Evolutionary conservation across 1,140 invertebrate genomes (phyloP).

Genomic region (Trigoniulus corallinus): DNA sequence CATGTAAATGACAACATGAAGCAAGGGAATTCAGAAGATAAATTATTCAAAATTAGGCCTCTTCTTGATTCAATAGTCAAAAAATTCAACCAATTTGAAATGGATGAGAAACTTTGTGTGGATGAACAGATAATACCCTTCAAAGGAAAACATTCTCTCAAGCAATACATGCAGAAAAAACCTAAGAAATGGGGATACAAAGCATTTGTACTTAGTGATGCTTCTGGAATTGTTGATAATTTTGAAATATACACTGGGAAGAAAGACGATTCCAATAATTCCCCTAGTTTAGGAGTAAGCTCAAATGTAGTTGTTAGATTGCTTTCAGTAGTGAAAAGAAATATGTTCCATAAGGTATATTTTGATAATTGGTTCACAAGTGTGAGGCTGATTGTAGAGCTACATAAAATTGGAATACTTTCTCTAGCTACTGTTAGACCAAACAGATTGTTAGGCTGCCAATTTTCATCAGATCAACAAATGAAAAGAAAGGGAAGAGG

Average conservation of each 20-base stretch:
- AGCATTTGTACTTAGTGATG: conserved; percentile 10
- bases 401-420: conserved; percentile 14
- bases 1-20: conserved; percentile 9
- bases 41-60: conserved; percentile 4
- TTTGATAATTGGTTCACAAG: conserved; percentile 18
- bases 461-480: not conserved
- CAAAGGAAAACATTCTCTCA: conserved; percentile 24
- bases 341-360: conserved; percentile 12
- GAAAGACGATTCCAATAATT: not conserved
- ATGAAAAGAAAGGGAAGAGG: not conserved
- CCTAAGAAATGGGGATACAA: conserved; percentile 17
- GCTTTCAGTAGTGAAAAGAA: conserved; percentile 7
- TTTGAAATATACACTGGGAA: not conserved
- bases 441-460: conserved; percentile 14
- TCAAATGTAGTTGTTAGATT: conserved; percentile 13
- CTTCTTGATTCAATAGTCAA: not conserved
- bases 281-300: not conserved
- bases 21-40: not conserved
- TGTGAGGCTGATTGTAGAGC: conserved; percentile 11
- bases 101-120: not conserved
- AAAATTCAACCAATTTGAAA: not conserved
- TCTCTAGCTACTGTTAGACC: conserved; percentile 24
- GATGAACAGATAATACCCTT: conserved; percentile 29
- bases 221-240: not conserved
- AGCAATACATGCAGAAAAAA: conserved; percentile 17